Evolutionary conservation across 2,797 vertebrate species (phyloP).

Genomic region (Cossypha dichroa): DNA sequence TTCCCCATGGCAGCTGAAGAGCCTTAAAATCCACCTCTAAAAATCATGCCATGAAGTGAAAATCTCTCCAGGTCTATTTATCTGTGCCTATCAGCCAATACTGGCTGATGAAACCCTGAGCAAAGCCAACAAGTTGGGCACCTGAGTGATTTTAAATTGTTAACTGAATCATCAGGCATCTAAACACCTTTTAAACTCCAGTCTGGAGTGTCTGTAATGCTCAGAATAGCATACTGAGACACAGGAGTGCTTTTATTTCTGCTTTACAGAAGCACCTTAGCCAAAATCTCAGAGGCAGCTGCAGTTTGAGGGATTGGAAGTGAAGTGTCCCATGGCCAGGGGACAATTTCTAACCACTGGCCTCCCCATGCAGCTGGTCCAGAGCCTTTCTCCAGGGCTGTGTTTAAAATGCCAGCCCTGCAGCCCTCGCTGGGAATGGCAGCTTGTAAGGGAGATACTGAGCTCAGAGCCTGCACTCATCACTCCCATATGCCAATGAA

Average conservation of each 20-base stretch:
- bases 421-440: not conserved
- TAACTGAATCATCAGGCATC: not conserved
- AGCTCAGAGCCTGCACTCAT: not conserved
- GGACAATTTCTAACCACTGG: not conserved
- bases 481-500: not conserved
- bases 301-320: not conserved
- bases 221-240: not conserved
- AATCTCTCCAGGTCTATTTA: not conserved
- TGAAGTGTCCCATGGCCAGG: not conserved
- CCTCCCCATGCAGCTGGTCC: not conserved
- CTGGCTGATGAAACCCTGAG: not conserved
- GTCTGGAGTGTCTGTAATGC: not conserved
- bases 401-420: not conserved
- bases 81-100: not conserved
- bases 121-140: not conserved
- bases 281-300: not conserved
- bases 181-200: not conserved
- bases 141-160: not conserved
- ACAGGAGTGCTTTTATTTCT: not conserved
- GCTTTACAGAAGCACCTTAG: not conserved
- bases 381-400: not conserved
- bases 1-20: not conserved
- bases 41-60: not conserved
- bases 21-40: not conserved
- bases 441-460: not conserved